Evolutionary conservation across 2,113 vertebrate genomes (phyloP), one percentile per base, ranked within the genome.

Genomic region (Struthio camelus): DNA sequence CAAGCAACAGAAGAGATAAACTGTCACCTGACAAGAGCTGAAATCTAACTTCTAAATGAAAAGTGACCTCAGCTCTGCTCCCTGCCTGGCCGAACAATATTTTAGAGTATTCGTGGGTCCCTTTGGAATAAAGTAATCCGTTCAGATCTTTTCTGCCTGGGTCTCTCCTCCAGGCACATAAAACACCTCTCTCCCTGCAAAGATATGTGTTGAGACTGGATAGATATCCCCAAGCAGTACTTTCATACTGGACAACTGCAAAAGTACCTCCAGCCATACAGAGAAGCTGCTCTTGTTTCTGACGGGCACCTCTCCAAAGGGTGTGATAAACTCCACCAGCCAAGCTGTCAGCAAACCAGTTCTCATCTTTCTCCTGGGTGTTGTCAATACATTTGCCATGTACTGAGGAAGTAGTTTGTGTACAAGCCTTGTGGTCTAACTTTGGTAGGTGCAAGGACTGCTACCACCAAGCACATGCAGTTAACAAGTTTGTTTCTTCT

Each of bases 71-170:
- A 44, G 40, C 13, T 27, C 25, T 51, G 9, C 10, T 51, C 34
- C 34, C 23, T 53, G 40, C 24, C 40, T 25, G 28, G 9, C 42
- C 56, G 14, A 77, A 24, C 11, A 42, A 8, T 2, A 25, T 19
- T 50, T 75, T 38, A 38, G 48, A 76, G 20, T 40, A 4, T 9
- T 51, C 5, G 0, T 27, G 15, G 27, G 7, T 50, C 4, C 46
- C n/a, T 75, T 50, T 46, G 28, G 28, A 30, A 14, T 1, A 59
- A 38, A 1, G 0, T 6, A 2, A 23, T 15, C 7, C 2, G 11
- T 32, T 58, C 48, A 48, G 59, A 3, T 58, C 13, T 19, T 65
- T 48, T 28, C 14, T 69, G 30, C 59, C 44, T 23, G 38, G 46
- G 42, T 42, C 40, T 23, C 30, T 67, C 30, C 65, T 46, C 65